phyloP scores from a whole-genome alignment of 2,113 vertebrate genomes.

The Phoenicopterus ruber region DNA sequence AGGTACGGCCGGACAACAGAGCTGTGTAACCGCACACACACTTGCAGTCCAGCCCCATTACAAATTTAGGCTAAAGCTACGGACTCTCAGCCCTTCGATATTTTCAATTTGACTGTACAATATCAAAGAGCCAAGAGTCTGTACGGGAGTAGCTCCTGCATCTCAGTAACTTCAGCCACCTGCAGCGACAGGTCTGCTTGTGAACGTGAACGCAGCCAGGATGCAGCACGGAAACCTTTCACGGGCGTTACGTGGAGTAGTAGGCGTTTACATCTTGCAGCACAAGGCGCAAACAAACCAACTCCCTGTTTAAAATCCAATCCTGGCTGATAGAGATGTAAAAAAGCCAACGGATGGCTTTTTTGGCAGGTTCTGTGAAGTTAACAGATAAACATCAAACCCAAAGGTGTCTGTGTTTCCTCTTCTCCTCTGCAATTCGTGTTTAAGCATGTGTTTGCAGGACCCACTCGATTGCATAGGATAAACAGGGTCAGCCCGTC shows the following conservation, averaged over 20 bases:
- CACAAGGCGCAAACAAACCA: background rate
- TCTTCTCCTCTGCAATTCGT: background rate
- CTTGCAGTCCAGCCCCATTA: background rate
- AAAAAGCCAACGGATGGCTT: background rate
- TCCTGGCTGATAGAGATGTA: background rate
- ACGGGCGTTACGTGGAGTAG: accelerated
- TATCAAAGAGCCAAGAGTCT: background rate
- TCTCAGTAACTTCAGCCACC: background rate
- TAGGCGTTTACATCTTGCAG: background rate
- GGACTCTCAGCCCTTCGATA: accelerated
- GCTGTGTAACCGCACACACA: accelerated
- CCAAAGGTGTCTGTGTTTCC: background rate
- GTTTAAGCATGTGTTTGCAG: background rate
- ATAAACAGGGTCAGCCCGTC: background rate
- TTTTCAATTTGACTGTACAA: background rate
- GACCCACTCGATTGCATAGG: background rate
- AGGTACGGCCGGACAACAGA: background rate
- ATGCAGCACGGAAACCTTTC: background rate
- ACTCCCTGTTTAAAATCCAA: background rate
- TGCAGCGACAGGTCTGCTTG: background rate
- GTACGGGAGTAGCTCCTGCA: background rate
- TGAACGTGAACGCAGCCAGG: background rate
- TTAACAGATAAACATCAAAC: background rate
- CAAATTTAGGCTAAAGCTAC: background rate
- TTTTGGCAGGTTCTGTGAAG: background rate